Conservation (phyloP, 1,140 invertebrate genomes). For the Spodoptera frugiperda region DNA sequence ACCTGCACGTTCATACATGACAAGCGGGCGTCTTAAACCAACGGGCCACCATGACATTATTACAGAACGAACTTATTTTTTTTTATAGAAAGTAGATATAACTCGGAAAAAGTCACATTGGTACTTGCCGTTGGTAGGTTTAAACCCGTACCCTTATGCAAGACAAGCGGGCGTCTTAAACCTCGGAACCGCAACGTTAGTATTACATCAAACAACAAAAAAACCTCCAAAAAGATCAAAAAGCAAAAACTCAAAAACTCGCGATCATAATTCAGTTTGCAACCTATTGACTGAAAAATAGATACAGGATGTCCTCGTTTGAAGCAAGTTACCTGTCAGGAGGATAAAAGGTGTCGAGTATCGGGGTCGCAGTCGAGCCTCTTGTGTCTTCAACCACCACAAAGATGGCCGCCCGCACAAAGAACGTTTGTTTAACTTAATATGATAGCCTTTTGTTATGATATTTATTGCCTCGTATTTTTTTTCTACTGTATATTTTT, state of each 20-base stretch:
- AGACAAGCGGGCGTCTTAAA: too few relatives aligned
- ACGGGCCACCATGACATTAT: too few relatives aligned
- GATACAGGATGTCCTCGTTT: conserved; percentile 43
- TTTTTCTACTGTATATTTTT: too few relatives aligned
- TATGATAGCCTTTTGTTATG: conserved; percentile 17
- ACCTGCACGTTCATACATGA: too few relatives aligned
- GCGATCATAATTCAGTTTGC: conserved; percentile 25
- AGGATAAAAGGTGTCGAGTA: conserved; percentile 57
- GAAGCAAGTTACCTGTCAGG: conserved; percentile 54
- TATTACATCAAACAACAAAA: not conserved
- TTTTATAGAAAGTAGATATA: too few relatives aligned
- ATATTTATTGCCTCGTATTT: not conserved
- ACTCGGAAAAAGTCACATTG: too few relatives aligned
- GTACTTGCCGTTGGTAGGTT: too few relatives aligned
- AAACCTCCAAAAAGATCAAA: not conserved
- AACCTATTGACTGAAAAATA: conserved; percentile 38
- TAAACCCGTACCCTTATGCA: too few relatives aligned
- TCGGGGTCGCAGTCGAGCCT: conserved; percentile 49
- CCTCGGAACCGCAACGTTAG: too few relatives aligned
- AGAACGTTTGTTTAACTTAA: conserved; percentile 50
- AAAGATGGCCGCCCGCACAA: conserved; percentile 56
- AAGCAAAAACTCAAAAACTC: conserved; percentile 7
- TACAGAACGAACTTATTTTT: too few relatives aligned
- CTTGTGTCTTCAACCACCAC: conserved; percentile 56
- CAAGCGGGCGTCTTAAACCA: too few relatives aligned